Evolutionary conservation across 23 tunicate species (phyloP).

Genomic region (Trididemnum nubilum): DNA sequence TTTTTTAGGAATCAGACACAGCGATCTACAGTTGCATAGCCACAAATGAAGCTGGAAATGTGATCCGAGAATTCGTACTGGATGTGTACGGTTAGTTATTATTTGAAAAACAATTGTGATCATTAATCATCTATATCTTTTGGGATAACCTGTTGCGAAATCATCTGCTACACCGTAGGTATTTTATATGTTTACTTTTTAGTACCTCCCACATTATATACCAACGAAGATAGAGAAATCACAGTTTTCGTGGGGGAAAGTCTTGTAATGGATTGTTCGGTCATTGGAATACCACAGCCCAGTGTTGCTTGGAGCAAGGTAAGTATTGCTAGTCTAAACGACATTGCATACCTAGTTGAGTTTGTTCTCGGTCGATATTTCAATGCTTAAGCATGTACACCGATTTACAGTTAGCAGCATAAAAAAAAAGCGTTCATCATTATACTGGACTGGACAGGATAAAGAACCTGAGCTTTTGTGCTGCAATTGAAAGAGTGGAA

Average conservation of each 20-base stretch:
- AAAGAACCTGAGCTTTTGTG: too few species aligned
- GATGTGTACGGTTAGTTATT: constrained; percentile 52
- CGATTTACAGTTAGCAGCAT: too few species aligned
- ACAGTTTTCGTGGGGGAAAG: constrained; percentile 67
- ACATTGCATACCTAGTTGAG: not conserved
- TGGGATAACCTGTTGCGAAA: too few species aligned
- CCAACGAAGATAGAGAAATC: constrained; percentile 41
- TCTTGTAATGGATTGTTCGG: constrained; percentile 72
- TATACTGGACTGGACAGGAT: too few species aligned
- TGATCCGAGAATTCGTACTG: constrained; percentile 38
- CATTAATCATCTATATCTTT: not conserved
- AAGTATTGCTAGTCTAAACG: not conserved
- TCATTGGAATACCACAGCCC: constrained; percentile 79
- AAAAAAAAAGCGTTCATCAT: too few species aligned
- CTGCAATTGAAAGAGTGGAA: too few species aligned
- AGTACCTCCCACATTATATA: constrained; percentile 79
- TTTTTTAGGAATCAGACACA: constrained; percentile 74
- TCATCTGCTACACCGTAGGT: not conserved
- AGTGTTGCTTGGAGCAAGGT: constrained; percentile 88
- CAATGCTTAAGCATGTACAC: too few species aligned
- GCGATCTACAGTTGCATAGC: constrained; percentile 87
- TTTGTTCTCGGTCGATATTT: too few species aligned
- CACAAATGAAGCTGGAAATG: constrained; percentile 81
- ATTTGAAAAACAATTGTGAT: not conserved
- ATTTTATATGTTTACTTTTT: not conserved